Evolutionary conservation across 2,797 vertebrate species (phyloP), one percentile per base, ranked within the genome.

Genomic region (Urocyon cinereoargenteus): DNA sequence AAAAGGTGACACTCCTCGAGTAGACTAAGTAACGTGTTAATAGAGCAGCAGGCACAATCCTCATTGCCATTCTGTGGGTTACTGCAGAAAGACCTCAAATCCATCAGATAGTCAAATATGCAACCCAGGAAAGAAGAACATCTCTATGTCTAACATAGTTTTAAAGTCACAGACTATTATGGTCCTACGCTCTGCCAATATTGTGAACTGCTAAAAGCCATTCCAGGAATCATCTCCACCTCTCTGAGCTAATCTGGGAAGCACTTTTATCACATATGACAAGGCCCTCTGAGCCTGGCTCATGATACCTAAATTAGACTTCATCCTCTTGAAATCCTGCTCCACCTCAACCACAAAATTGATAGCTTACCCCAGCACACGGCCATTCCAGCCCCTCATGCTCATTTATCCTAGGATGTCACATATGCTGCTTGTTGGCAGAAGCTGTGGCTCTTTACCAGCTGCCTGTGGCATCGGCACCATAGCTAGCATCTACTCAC

Each of bases 201-300:
- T 2, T 82, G 26, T 34, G 70, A 93, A 59, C 1, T 16, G 28
- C 61, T 86, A 24, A 45, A 22, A 86, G 86, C 14, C 21, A 6
- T 70, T 72, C 84, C n/a, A 49, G 92, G 83, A 93, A 61, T 77
- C 70, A n/a, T 53, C 53, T 77, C 87, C 49, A 53, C 16, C 36
- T 81, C 66, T 51, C 57, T 0, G 34, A 61, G 94, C 86, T 87
- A n/a, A 86, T 24, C 62, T 49, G 45, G 40, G 90, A 94, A 91
- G 64, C 49, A 11, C 86, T 86, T 34, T 86, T 34, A 93, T 82
- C 55, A 34, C 84, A 22, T 5, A 7, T n/a, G 90, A 96, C 73
- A 96, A 86, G 90, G 95, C 51, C 75, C 70, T 66, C 90, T 10
- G 22, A 28, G 90, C 59, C 72, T 36, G 75, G 90, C 94, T 90